Evolutionary conservation across 2,797 vertebrate species (phyloP).

Genomic region (Loris lydekkerianus): DNA sequence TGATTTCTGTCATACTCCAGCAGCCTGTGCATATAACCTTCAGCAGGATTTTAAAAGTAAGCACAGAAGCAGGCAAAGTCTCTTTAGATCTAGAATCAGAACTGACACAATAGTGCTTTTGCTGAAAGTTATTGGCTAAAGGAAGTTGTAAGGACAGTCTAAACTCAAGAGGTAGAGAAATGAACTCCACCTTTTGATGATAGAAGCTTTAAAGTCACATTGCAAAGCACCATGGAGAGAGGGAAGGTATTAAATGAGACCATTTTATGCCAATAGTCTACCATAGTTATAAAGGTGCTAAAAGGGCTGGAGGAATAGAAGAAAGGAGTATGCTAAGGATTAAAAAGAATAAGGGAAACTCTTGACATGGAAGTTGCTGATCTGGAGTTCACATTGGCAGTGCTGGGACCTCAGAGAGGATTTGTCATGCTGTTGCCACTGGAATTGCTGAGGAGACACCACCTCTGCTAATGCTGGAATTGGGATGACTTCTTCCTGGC

Average conservation of each 20-base stretch:
- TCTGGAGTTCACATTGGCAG: background rate
- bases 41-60: background rate
- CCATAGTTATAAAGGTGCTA: background rate
- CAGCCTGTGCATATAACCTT: background rate
- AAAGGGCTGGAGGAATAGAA: background rate
- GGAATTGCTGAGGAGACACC: background rate
- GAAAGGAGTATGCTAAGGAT: background rate
- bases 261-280: background rate
- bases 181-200: background rate
- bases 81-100: conserved; percentile 11
- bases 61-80: background rate
- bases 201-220: background rate
- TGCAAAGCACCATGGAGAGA: background rate
- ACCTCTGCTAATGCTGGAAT: background rate
- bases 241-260: background rate
- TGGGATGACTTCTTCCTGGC: background rate
- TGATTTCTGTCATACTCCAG: background rate
- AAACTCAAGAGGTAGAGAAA: background rate
- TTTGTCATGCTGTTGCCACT: background rate
- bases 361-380: background rate
- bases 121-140: background rate
- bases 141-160: background rate
- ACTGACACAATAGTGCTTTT: background rate
- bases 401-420: background rate
- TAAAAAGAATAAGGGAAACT: background rate